A percentile compares a stretch with the other conserved stretches of the same genome.
These are phyloP conservation scores for Lophius americanus DNA, from an alignment of 2,797 vertebrate species.

Conservation along the genomic window DNA sequence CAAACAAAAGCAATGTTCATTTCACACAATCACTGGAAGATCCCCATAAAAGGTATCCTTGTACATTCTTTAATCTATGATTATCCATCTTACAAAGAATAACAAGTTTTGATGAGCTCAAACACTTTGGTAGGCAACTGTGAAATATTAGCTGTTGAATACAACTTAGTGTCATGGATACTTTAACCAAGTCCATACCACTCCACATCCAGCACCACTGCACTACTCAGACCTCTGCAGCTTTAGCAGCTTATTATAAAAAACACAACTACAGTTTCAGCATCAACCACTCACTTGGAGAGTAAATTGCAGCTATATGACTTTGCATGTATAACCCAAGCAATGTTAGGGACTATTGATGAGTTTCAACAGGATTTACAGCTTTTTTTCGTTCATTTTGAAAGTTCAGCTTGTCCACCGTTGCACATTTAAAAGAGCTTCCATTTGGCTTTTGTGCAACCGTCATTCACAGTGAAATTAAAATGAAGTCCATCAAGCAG, in stretches of 20 bases:
- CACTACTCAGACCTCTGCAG: slow-evolving; percentile 74
- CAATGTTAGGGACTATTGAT: slow-evolving; percentile 47
- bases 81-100: slow-evolving; percentile 71
- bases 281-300: slow-evolving; percentile 54
- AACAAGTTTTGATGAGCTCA: slow-evolving; percentile 72
- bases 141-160: slow-evolving; percentile 78
- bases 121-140: slow-evolving; percentile 81
- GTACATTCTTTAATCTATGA: slow-evolving; percentile 75
- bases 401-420: slow-evolving; percentile 20
- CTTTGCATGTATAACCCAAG: slow-evolving; percentile 58
- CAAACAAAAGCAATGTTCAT: slow-evolving; percentile 49
- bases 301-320: slow-evolving; percentile 42
- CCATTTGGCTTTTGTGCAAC: slow-evolving; percentile 50
- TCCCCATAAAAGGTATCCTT: slow-evolving; percentile 52
- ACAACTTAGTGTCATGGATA: slow-evolving; percentile 71
- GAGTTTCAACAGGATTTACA: slow-evolving; percentile 45
- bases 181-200: slow-evolving; percentile 71
- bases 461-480: slow-evolving; percentile 63
- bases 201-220: slow-evolving; percentile 76
- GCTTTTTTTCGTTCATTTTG: slow-evolving; percentile 18
- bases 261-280: slow-evolving; percentile 62
- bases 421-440: slow-evolving; percentile 28
- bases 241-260: slow-evolving; percentile 72
- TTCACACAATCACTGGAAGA: slow-evolving; percentile 70
- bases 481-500: slow-evolving; percentile 56